phyloP scores from a whole-genome alignment of 2,888 invertebrate species.

The Dasypolia templi region DNA sequence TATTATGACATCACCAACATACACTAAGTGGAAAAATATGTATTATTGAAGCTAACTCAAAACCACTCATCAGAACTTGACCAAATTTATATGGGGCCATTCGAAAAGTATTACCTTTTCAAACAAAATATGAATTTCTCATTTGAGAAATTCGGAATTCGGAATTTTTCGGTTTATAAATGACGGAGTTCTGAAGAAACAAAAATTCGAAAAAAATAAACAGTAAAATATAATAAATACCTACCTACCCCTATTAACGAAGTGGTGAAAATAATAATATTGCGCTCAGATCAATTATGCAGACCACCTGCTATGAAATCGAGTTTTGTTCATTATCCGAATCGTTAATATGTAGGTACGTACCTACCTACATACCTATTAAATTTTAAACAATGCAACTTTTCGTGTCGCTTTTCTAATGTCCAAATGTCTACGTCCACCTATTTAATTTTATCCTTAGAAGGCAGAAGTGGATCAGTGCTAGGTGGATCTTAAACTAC shows the following conservation, averaged over 20 bases:
- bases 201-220: no score
- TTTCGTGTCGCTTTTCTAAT: not conserved
- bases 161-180: no score
- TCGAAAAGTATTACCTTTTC: no score
- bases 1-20: no score
- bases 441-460: not conserved
- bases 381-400: not conserved
- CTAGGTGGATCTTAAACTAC: not conserved
- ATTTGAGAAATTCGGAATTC: no score
- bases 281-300: slow-evolving; percentile 2
- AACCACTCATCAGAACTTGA: no score
- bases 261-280: not conserved
- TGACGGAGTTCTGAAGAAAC: no score
- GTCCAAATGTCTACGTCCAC: not conserved
- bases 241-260: not conserved
- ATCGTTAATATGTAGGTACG: not conserved
- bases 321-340: slow-evolving; percentile 5
- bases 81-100: no score
- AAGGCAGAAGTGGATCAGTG: not conserved
- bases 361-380: not conserved
- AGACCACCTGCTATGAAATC: slow-evolving; percentile 52
- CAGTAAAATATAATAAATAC: no score
- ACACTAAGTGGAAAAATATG: no score
- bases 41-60: no score
- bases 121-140: no score